Evolutionary conservation across 2,113 vertebrate genomes (phyloP).

Genomic region (Ursus arctos): DNA sequence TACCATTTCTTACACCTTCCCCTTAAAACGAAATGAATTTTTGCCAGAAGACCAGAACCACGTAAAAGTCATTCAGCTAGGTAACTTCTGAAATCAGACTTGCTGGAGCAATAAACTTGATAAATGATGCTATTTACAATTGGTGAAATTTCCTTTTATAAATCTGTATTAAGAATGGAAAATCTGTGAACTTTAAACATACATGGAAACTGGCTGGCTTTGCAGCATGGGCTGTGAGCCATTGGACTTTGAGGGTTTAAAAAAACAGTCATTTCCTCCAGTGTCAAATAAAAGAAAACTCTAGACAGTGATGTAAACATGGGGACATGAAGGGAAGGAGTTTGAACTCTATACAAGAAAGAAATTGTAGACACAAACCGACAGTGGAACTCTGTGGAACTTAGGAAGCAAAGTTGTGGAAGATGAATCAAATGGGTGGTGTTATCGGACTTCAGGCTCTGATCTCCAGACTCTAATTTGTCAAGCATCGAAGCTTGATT

Average conservation of each 20-base stretch:
- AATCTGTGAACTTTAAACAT: constrained; percentile 47
- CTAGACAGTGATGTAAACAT: constrained; percentile 21
- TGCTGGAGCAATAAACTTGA: constrained; percentile 67
- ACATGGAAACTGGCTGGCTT: constrained; percentile 43
- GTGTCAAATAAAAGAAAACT: constrained; percentile 35
- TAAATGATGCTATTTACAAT: constrained; percentile 69
- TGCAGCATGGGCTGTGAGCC: neutral
- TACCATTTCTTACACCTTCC: neutral
- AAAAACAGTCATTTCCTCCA: constrained; percentile 39
- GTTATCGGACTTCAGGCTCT: neutral
- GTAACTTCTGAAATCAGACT: constrained; percentile 72
- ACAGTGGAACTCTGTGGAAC: neutral
- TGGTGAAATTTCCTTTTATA: constrained; percentile 74
- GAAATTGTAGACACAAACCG: neutral
- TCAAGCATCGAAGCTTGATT: neutral
- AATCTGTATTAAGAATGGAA: constrained; percentile 64
- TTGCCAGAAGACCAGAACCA: constrained; percentile 51
- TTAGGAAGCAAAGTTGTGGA: neutral
- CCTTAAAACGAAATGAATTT: constrained; percentile 60
- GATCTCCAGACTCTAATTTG: neutral
- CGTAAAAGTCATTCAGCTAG: constrained; percentile 46
- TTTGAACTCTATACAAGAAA: neutral
- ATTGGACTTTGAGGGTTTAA: neutral
- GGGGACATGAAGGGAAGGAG: neutral
- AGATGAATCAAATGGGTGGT: neutral